Conservation (phyloP, 2,888 invertebrate species). For the Hoplodrina blanda region DNA sequence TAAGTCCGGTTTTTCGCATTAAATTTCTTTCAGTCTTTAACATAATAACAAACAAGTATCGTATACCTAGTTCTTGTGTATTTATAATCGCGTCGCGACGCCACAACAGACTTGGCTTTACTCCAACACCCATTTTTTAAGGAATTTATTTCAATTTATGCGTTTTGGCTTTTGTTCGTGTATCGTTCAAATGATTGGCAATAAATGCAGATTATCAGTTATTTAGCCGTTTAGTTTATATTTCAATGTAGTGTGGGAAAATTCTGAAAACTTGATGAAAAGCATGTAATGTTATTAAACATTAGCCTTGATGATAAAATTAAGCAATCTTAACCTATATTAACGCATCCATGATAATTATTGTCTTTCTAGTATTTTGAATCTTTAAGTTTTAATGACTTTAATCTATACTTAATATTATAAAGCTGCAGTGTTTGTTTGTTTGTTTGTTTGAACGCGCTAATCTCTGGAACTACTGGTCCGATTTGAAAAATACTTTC, state of each 20-base stretch:
- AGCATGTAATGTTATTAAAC: too few species aligned
- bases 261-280: not conserved
- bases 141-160: constrained; percentile 66
- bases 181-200: constrained; percentile 52
- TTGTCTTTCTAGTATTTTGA: too few species aligned
- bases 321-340: too few species aligned
- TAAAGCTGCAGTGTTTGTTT: too few species aligned
- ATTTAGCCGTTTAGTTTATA: constrained; percentile 8
- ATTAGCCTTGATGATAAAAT: too few species aligned
- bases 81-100: constrained; percentile 66
- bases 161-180: constrained; percentile 59
- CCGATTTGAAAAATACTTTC: too few species aligned
- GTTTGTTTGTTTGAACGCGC: too few species aligned
- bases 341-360: not conserved
- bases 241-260: constrained; percentile 5
- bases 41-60: constrained; percentile 50
- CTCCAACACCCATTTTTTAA: constrained; percentile 69
- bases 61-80: constrained; percentile 57
- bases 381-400: too few species aligned
- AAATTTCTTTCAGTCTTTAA: constrained; percentile 15
- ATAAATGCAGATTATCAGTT: constrained; percentile 21
- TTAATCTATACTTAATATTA: too few species aligned
- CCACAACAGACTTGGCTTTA: constrained; percentile 65
- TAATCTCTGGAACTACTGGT: too few species aligned
- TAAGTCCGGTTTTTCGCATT: too few species aligned